Evolutionary conservation across 1,140 invertebrate genomes (phyloP), one percentile per base, ranked within the genome.

Genomic region (Cydia amplana): DNA sequence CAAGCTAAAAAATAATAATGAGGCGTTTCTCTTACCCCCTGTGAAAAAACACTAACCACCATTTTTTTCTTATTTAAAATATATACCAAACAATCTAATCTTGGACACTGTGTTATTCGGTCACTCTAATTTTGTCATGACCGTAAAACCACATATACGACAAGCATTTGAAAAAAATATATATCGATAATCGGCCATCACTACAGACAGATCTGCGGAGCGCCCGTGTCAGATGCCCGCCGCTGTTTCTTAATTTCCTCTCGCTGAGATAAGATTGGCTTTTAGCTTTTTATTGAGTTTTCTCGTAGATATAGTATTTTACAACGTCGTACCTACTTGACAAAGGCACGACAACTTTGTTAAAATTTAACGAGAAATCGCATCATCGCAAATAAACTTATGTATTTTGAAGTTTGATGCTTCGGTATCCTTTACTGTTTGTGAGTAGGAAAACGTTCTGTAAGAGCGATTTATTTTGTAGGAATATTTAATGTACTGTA

Each of bases 201-300:
- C 88, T 90, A 87, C 23, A 78, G 73, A 79, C 78, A 91, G 87
- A 91, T 91, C 90, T 92, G 78, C 78, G 89, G 86, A 90, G 88
- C 88, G 86, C 74, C 86, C 87, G 88, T 91, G 91, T 93, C 91
- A 91, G 91, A 91, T 91, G 90, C 87, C 86, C 90, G 87, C 83
- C 88, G 91, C 89, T 93, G 88, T 91, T 93, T 93, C 91, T 92
- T 93, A 93, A 93, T 93, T 93, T 93, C 91, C 91, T 93, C 86
- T 88, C 79, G 78, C 80, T 74, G 82, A 91, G 91, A 93, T 93
- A 93, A 93, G 90, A 92, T 91, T 92, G 90, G 90, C 91, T 93
- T 93, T 93, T 91, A 92, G 90, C 85, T 91, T 93, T 93, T 93
- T 93, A 93, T 93, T 93, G 91, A 93, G 91, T 93, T 93, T 91